A percentile compares a stretch with the other conserved stretches of the same genome.
Conservation (phyloP, 2,113 vertebrate genomes). For the Sphaerodactylus townsendi region DNA sequence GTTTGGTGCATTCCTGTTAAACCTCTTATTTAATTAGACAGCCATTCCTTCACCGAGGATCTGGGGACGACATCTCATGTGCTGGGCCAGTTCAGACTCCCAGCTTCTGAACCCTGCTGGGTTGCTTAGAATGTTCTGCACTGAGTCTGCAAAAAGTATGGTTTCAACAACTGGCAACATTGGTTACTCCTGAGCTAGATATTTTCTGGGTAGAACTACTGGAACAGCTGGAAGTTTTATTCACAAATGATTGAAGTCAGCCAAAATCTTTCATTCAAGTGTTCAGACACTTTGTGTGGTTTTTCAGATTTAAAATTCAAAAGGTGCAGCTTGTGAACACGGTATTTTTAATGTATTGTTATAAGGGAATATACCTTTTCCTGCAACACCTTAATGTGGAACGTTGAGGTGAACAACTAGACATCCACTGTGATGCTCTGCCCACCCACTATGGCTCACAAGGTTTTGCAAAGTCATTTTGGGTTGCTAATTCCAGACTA, state of each 20-base stretch:
- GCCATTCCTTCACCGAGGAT: slow-evolving; percentile 30
- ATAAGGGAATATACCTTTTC: too few relatives aligned
- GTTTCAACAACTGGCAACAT: background rate
- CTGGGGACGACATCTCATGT: background rate
- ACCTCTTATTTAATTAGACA: slow-evolving; percentile 17
- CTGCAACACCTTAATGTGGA: too few relatives aligned
- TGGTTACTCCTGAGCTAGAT: background rate
- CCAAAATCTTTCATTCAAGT: background rate
- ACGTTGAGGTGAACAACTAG: too few relatives aligned
- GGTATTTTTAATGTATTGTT: background rate
- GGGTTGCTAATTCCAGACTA: too few relatives aligned
- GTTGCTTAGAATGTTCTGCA: background rate
- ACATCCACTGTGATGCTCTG: too few relatives aligned
- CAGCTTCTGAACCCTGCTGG: background rate
- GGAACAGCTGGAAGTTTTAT: background rate
- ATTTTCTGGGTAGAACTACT: background rate
- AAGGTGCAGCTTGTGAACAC: background rate
- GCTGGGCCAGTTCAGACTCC: background rate
- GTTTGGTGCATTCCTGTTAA: background rate
- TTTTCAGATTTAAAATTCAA: background rate
- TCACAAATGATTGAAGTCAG: background rate
- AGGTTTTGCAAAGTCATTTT: too few relatives aligned
- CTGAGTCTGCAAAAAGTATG: too few relatives aligned
- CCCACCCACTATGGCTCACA: too few relatives aligned
- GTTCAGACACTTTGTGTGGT: background rate